A percentile compares a stretch with the other conserved stretches of the same genome.
Conservation (phyloP, 2,888 invertebrate genomes). For the Bellardia pandia region DNA sequence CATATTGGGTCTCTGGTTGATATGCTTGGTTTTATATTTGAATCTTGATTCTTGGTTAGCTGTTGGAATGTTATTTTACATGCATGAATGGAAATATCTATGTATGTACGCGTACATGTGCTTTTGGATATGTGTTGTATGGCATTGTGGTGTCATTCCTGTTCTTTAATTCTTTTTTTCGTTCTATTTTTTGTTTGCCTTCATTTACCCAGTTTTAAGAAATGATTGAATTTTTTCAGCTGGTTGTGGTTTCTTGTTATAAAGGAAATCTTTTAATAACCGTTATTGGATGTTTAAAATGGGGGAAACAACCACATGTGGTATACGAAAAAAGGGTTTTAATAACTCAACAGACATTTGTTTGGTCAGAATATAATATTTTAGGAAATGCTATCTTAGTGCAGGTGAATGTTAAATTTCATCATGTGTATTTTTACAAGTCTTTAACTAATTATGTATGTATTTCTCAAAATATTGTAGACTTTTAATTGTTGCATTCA, state of each 20-base stretch:
- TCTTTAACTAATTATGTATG: too few relatives aligned
- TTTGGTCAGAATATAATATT: background rate
- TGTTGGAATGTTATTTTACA: slow-evolving; percentile 45
- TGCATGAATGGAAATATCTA: slow-evolving; percentile 41
- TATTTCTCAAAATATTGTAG: too few relatives aligned
- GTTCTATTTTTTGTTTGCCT: slow-evolving; percentile 8
- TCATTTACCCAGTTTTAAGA: slow-evolving; percentile 24
- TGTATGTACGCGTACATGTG: background rate
- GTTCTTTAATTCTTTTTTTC: background rate
- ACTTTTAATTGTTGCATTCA: too few relatives aligned
- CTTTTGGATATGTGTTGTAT: background rate
- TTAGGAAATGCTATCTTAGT: too few relatives aligned
- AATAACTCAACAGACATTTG: slow-evolving; percentile 4
- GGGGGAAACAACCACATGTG: slow-evolving; percentile 14
- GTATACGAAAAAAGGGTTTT: background rate
- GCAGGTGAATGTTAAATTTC: too few relatives aligned
- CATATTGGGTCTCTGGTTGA: slow-evolving; percentile 34
- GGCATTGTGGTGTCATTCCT: slow-evolving; percentile 26
- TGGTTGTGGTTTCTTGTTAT: slow-evolving; percentile 51
- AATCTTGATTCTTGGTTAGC: slow-evolving; percentile 34
- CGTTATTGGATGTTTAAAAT: slow-evolving; percentile 37
- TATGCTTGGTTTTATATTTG: slow-evolving; percentile 33
- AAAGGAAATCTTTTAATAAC: slow-evolving; percentile 55
- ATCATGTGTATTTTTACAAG: too few relatives aligned
- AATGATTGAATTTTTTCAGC: slow-evolving; percentile 27